Percentiles rank a stretch among this genome's conserved stretches.
Conservation (phyloP, 2,888 invertebrate species). For the Invenusta paracnida region DNA sequence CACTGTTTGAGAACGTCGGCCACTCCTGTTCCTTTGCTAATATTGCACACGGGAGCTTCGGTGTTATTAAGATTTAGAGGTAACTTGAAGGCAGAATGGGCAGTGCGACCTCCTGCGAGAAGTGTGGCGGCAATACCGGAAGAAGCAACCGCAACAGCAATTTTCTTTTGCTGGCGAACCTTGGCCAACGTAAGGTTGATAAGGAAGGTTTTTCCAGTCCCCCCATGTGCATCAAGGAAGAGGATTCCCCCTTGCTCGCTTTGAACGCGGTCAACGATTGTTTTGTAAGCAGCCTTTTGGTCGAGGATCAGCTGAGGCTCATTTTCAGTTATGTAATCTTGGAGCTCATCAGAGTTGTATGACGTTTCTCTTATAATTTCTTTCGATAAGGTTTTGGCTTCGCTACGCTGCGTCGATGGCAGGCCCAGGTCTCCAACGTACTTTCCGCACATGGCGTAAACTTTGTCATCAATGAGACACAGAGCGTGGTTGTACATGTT, state of each 20-base stretch:
- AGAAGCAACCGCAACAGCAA: constrained; percentile 58
- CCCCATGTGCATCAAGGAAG: constrained; percentile 60
- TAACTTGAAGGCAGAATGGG: constrained; percentile 47
- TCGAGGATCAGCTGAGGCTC: too few relatives aligned
- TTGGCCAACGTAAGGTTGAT: constrained; percentile 55
- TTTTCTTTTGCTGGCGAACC: constrained; percentile 52
- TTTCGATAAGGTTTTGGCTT: too few relatives aligned
- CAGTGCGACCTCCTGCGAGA: constrained; percentile 48
- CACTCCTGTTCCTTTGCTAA: background rate
- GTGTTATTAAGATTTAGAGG: constrained; percentile 33
- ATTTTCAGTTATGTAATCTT: too few relatives aligned
- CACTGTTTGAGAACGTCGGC: constrained; percentile 22
- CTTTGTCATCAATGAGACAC: constrained; percentile 32
- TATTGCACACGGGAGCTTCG: constrained; percentile 30
- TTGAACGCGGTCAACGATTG: too few relatives aligned
- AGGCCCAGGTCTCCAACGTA: constrained; percentile 21
- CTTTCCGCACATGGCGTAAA: constrained; percentile 3
- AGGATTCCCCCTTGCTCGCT: background rate
- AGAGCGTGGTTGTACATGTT: constrained; percentile 36
- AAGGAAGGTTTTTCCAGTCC: constrained; percentile 51
- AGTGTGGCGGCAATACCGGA: constrained; percentile 62
- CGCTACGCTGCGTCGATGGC: constrained; percentile 5
- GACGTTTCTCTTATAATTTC: too few relatives aligned
- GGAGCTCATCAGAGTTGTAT: background rate
- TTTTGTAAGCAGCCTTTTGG: too few relatives aligned